Evolutionary conservation across 2,888 invertebrate genomes (phyloP), one percentile per base, ranked within the genome.

Genomic region (Acronicta aceris): DNA sequence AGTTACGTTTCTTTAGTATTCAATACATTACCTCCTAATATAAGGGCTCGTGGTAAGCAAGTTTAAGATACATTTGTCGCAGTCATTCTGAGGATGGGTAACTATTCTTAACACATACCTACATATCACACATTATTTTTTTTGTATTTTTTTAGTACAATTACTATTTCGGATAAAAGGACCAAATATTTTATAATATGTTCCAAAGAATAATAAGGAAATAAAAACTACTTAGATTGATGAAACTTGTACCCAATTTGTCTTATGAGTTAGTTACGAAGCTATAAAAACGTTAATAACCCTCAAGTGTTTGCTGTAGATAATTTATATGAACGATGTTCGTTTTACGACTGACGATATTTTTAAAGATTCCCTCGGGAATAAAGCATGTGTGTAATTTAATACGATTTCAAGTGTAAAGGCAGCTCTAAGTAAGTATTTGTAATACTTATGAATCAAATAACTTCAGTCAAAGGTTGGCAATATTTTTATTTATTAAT

Each of bases 201-300:
- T 9, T 54, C 27, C 51, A 27, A 27, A 47, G 43, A 61, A 55
- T 51, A 58, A 66, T 51, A 66, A 66, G 30, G 54, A 68, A 66
- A 52, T 58, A 16, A 36, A n/a, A 48, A 45, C 30, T 45, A 43
- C 41, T 42, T 15, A 30, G 48, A 54, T 54, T 52, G 49, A 61
- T 66, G 48, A 55, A 68, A 66, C 51, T 66, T 58, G 36, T n/a
- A 67, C 17, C 40, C 51, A 52, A 67, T 66, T 67, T 61, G 30
- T 67, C 61, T 68, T 42, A 48, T 13, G 38, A 50, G 48, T 47
- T 56, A 48, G 48, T 55, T 41, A 59, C 21, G 13, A 36, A 64
- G 53, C 46, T 16, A 57, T 66, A 60, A 67, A 65, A 51, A 56
- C 50, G 8, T 10, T 52, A 52, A 59, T 65, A 52, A 36, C 30